Base-by-base conservation (phyloP, 2,888 invertebrate genomes). In the Fragum fragum region DNA sequence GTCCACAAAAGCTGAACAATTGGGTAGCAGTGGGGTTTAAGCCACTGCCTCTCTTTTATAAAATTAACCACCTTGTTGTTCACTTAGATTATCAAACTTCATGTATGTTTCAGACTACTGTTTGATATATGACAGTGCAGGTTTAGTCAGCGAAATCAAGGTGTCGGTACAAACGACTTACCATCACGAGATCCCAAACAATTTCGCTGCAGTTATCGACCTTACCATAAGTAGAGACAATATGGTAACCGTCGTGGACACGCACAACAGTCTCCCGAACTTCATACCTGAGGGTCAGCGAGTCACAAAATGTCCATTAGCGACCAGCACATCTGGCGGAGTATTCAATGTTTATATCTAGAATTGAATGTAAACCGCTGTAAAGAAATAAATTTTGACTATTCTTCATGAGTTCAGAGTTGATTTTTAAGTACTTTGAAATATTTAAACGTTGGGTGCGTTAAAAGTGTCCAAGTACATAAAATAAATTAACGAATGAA, bases 161-260 rank as follows among this genome's bases (percentile, higher is more conserved):
- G 23, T 39, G 23, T 73, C 59, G 9, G 79, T 83, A 3, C 75
- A 76, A 36, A 53, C 69, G 18, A 69, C 39, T 21, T 72, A 76
- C 1, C 79, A 83, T 36, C 77, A 71, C 57, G 78, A 75, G 21
- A 28, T 21, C 18, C 57, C 9, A 26, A 9, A 9, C 14, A 39
- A 53, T 9, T 79, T 83, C 26, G 72, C 73, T 73, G 76, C 79
- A 52, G 82, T 83, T 63, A 79, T 83, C 28, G 69, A 76, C 42
- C 16, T 83, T 7, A 53, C 53, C 5, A 39, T 83, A 9, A 59
- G 42, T 52, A 32, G 53, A 23, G 79, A 83, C 28, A 68, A 79
- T 11, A 83, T 79, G 9, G 79, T 79, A 7, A 73, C 79, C 21
- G 73, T 83, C 18, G 69, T 79, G 18, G 82, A 83, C 18, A 69